Percentiles rank a stretch among this genome's conserved stretches.
These are phyloP conservation scores for Timema cristinae DNA, from an alignment of 2,888 invertebrate genomes.

Conservation along the genomic window DNA sequence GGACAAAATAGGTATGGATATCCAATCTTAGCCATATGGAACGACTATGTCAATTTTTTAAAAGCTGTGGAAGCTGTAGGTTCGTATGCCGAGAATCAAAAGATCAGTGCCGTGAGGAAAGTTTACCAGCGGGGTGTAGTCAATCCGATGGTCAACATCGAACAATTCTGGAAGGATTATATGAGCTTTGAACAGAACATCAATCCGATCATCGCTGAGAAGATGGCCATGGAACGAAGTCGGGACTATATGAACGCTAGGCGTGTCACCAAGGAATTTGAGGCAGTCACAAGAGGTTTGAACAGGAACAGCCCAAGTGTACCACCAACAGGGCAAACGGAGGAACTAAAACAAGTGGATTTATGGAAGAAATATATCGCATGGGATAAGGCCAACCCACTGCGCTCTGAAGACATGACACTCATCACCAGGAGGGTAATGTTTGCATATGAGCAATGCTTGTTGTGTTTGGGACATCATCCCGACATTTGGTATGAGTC, in stretches of 20 bases:
- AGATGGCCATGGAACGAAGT: constrained; percentile 95
- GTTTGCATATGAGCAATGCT: constrained; percentile 97
- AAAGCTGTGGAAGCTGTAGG: constrained; percentile 96
- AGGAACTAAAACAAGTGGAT: constrained; percentile 94
- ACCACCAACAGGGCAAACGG: constrained; percentile 86
- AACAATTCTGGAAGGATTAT: constrained; percentile 96
- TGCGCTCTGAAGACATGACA: constrained; percentile 93
- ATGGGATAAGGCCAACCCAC: constrained; percentile 96
- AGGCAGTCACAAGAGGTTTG: constrained; percentile 89
- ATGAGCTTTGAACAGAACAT: constrained; percentile 93
- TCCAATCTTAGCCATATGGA: constrained; percentile 97
- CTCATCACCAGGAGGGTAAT: constrained; percentile 90
- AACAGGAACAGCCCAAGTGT: constrained; percentile 94
- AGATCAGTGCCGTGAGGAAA: constrained; percentile 89
- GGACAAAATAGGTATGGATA: constrained; percentile 98
- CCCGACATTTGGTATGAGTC: constrained; percentile 99
- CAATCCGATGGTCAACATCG: constrained; percentile 96
- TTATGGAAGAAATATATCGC: constrained; percentile 98
- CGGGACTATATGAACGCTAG: constrained; percentile 97
- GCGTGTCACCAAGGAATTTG: constrained; percentile 93
- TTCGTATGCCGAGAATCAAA: constrained; percentile 98
- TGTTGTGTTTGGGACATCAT: constrained; percentile 94
- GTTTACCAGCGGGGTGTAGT: constrained; percentile 94
- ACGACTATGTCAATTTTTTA: constrained; percentile 94
- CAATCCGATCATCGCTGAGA: constrained; percentile 86